These are phyloP conservation scores for Bos javanicus DNA, from an alignment of 2,113 vertebrate species.

Conservation along the genomic window DNA sequence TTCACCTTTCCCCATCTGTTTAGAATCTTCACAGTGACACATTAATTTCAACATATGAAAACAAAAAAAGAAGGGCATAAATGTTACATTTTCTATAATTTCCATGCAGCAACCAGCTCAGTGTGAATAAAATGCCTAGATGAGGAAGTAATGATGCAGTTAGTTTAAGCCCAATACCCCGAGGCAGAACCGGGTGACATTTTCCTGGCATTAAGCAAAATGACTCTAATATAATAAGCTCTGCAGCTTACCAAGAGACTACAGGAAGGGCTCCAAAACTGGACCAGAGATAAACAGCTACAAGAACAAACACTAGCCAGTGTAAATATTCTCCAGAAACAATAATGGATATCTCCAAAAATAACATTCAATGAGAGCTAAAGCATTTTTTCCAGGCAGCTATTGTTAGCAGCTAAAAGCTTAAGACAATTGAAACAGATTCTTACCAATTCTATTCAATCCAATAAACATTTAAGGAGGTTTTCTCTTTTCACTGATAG, in stretches of 20 bases:
- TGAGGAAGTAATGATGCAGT: not conserved
- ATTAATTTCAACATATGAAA: conserved; percentile 80
- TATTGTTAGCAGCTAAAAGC: conserved; percentile 38
- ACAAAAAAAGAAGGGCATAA: conserved; percentile 44
- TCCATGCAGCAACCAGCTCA: not conserved
- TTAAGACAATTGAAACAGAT: conserved; percentile 35
- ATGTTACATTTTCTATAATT: conserved; percentile 19
- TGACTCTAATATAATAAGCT: not conserved
- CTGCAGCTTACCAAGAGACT: not conserved
- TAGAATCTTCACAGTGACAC: conserved; percentile 80
- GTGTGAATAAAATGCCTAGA: not conserved
- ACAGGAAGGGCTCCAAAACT: not conserved
- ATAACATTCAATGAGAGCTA: not conserved
- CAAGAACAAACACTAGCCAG: not conserved
- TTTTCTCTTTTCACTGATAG: not conserved
- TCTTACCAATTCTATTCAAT: not conserved
- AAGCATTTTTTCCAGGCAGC: conserved; percentile 9
- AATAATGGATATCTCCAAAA: not conserved
- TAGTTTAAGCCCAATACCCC: not conserved
- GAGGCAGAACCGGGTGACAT: not conserved
- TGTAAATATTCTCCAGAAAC: not conserved
- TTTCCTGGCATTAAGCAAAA: conserved; percentile 21
- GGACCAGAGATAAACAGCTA: not conserved
- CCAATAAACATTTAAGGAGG: conserved; percentile 23
- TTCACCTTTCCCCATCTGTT: conserved; percentile 86